Percentiles rank a stretch among this genome's conserved stretches.
Evolutionary conservation across 2,113 vertebrate genomes (phyloP).

Genomic region (Leucosticte australis): DNA sequence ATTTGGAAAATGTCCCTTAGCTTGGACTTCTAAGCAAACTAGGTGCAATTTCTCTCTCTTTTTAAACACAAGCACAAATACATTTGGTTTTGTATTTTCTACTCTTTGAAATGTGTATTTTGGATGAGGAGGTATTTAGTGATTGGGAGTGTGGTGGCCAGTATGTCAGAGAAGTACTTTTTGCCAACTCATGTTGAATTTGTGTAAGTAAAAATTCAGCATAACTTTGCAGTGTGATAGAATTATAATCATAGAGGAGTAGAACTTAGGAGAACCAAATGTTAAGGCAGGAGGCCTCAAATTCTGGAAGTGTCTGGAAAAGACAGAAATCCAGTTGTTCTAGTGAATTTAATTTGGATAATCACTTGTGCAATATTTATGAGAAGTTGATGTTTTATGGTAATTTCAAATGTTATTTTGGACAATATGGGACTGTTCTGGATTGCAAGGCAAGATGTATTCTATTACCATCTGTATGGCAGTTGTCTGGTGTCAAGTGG

Average conservation of each 20-base stretch:
- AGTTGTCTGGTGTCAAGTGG: too few relatives aligned
- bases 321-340: not conserved
- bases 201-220: not conserved
- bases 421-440: rapidly evolving
- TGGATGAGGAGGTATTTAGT: not conserved
- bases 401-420: not conserved
- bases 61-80: not conserved
- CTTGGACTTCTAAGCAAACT: not conserved
- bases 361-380: not conserved
- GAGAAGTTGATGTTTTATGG: not conserved
- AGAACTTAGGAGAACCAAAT: not conserved
- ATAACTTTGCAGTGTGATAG: not conserved
- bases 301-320: not conserved
- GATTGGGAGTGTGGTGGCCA: not conserved
- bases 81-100: not conserved
- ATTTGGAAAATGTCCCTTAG: not conserved
- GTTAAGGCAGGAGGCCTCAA: not conserved
- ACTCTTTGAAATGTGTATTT: not conserved
- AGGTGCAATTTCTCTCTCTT: not conserved
- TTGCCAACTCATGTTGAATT: not conserved
- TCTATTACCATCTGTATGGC: too few relatives aligned
- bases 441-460: too few relatives aligned
- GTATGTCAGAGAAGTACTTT: not conserved
- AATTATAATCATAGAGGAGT: not conserved
- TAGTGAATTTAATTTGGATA: not conserved